Evolutionary conservation across 2,888 invertebrate species (phyloP).

Genomic region (Augiades crinisus): DNA sequence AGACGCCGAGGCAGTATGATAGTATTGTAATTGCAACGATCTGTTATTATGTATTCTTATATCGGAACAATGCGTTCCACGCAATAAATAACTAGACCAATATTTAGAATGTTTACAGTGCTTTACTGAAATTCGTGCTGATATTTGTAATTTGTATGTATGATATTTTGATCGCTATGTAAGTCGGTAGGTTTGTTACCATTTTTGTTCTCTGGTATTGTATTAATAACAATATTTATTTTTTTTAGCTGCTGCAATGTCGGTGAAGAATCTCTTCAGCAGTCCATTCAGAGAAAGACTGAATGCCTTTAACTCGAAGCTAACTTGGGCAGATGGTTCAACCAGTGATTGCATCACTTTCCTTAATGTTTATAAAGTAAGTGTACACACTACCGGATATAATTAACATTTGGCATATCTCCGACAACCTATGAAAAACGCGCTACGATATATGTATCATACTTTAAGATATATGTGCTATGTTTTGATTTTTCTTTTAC

Average conservation of each 20-base stretch:
- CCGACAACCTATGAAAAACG: too few relatives aligned
- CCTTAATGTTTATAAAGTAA: constrained; percentile 89
- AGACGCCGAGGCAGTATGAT: constrained; percentile 29
- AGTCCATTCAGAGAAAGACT: constrained; percentile 86
- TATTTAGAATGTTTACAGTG: constrained; percentile 77
- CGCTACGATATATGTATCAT: too few relatives aligned
- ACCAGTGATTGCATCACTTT: constrained; percentile 92
- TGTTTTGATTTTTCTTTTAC: too few relatives aligned
- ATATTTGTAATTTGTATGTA: constrained; percentile 65
- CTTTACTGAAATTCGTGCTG: constrained; percentile 71
- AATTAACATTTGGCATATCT: too few relatives aligned
- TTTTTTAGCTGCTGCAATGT: constrained; percentile 89
- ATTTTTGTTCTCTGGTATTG: constrained; percentile 67
- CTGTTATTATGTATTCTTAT: constrained; percentile 53
- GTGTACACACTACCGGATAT: too few relatives aligned
- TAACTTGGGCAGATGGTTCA: constrained; percentile 91
- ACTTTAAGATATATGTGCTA: too few relatives aligned
- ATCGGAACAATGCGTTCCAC: constrained; percentile 50
- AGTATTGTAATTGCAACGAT: constrained; percentile 55
- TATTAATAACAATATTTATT: constrained; percentile 57
- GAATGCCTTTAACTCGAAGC: constrained; percentile 87
- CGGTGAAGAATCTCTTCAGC: constrained; percentile 90
- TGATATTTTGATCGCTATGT: constrained; percentile 60
- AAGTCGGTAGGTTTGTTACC: constrained; percentile 72
- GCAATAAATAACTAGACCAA: constrained; percentile 80